Base-by-base conservation (phyloP, 1,140 invertebrate species). In the Euglossa dilemma region DNA sequence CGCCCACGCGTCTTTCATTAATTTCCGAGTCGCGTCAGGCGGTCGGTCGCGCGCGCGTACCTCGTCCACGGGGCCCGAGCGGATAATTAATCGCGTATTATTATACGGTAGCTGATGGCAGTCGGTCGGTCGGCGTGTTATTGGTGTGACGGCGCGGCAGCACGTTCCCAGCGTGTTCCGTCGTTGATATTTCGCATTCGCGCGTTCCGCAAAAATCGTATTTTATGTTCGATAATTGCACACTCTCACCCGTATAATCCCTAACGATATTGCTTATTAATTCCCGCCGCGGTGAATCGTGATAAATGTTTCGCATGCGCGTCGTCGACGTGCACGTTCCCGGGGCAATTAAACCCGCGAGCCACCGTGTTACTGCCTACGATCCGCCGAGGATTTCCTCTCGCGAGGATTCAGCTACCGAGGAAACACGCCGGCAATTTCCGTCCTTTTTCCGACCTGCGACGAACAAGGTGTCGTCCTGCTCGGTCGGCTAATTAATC, bases 401-500 rank as follows among this genome's bases (percentile, higher is more conserved):
- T 36, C 16, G 18, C 25, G 16, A 9, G 25, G 6, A 14, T 66
- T 43, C 36, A 23, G 14, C 43, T 5, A 43, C 36, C 36, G 0
- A 14, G 2, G 6, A 14, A 43, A 9, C 1, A 36, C 36, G 36
- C 36, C 1, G 4, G 36, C 36, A 36, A 36, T 36, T 36, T 36
- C 36, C 36, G 36, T 36, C 4, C 36, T 36, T 36, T 36, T 36
- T 36, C 36, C 36, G 1, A 36, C 1, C 36, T 36, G 4, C 36
- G 36, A 2, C 4, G 1, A 36, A 36, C 36, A 4, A 4, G 36
- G 36, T 4, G 36, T 4, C 36, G 4, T 16, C 3, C 25, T 7
- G 52, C 89, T 88, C 91, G 11, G 91, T 89, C 87, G 79, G 85
- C 92, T 93, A 93, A 93, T 94, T 93, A 92, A 93, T 91, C 92